These are phyloP conservation scores for Leptoteleia sp. DNA, from an alignment of 1,140 invertebrate species.

Conservation along the genomic window DNA sequence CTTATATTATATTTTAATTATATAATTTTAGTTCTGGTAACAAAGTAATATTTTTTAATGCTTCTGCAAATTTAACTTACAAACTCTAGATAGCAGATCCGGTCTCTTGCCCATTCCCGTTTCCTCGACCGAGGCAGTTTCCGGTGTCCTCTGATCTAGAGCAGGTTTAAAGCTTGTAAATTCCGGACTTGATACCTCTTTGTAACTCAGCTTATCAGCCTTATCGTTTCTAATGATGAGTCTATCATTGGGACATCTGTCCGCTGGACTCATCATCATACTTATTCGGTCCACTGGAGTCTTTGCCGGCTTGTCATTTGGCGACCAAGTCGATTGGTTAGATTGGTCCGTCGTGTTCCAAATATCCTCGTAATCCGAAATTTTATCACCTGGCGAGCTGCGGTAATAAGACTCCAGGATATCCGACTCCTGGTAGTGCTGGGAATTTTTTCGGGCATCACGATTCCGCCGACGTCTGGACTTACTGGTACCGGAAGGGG, in stretches of 20 bases:
- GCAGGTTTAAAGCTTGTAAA: slow-evolving; percentile 79
- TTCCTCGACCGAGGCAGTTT: slow-evolving; percentile 72
- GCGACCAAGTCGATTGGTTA: slow-evolving; percentile 81
- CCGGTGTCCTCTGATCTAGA: slow-evolving; percentile 70
- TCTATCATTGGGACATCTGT: slow-evolving; percentile 74
- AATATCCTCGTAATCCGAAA: slow-evolving; percentile 97
- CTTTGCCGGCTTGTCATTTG: slow-evolving; percentile 79
- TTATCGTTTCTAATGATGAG: slow-evolving; percentile 81
- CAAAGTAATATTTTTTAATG: no score
- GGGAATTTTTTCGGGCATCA: slow-evolving; percentile 80
- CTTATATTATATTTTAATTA: no score
- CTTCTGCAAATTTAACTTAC: no score
- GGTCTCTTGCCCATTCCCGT: slow-evolving; percentile 82
- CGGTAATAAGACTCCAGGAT: slow-evolving; percentile 93
- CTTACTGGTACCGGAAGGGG: slow-evolving; percentile 77
- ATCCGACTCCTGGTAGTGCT: slow-evolving; percentile 89
- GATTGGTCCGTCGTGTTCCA: slow-evolving; percentile 86
- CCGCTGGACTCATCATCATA: slow-evolving; percentile 55
- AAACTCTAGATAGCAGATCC: slow-evolving; percentile 85
- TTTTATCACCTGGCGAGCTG: slow-evolving; percentile 93
- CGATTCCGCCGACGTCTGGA: slow-evolving; percentile 76
- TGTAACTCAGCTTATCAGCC: slow-evolving; percentile 77
- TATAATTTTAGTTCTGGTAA: no score
- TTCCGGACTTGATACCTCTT: slow-evolving; percentile 77
- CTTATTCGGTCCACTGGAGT: slow-evolving; percentile 68